phyloP scores from a whole-genome alignment of 2,113 vertebrate genomes.

The Vireo altiloquus region DNA sequence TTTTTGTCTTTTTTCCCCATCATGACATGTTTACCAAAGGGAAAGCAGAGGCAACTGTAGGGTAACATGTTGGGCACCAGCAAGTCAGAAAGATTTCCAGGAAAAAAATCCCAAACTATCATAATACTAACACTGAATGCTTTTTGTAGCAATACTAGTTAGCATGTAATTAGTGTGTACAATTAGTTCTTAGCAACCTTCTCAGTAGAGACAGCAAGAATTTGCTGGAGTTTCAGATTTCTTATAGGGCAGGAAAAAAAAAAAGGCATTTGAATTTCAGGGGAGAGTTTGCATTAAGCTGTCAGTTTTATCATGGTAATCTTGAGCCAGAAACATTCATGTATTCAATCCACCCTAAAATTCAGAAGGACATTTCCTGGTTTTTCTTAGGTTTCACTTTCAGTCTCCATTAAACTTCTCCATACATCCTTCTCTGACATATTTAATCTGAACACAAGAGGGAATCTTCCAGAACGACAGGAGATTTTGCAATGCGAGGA shows the following conservation, averaged over 20 bases:
- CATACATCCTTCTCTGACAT: background rate
- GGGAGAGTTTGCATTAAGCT: background rate
- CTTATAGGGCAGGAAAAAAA: background rate
- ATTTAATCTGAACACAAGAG: background rate
- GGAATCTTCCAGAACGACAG: slow-evolving; percentile 41
- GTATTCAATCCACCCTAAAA: background rate
- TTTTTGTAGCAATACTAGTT: background rate
- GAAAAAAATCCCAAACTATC: background rate
- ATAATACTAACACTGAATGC: background rate
- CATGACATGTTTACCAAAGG: background rate
- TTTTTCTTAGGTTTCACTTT: background rate
- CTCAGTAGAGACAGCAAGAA: background rate
- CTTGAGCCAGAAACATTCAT: background rate
- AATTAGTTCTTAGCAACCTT: background rate
- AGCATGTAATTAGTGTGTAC: background rate
- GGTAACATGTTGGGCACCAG: background rate
- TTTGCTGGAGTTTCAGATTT: background rate
- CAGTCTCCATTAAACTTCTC: background rate
- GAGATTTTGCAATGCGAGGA: background rate
- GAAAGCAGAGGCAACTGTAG: background rate
- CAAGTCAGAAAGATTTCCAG: background rate
- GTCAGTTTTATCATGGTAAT: background rate
- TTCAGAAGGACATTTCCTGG: background rate
- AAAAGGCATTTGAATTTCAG: background rate
- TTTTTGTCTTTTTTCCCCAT: background rate